phyloP scores from a whole-genome alignment of 2,113 vertebrate genomes.

The Hippocampus abdominalis region DNA sequence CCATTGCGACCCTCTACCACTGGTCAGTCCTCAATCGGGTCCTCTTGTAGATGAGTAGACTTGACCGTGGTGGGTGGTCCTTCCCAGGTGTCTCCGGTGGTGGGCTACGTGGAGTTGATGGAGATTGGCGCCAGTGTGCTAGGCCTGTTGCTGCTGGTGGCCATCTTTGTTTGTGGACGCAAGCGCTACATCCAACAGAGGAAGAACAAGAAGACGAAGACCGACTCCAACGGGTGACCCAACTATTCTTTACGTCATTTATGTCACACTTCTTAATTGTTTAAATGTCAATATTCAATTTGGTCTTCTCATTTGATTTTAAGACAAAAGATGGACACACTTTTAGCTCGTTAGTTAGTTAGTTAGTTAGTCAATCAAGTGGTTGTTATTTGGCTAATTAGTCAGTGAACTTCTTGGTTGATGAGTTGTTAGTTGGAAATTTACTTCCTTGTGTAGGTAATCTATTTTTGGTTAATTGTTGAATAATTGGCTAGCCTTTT shows the following conservation, averaged over 20 bases:
- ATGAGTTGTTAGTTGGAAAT: too few species aligned
- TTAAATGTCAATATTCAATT: neutral
- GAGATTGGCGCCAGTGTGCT: constrained; percentile 69
- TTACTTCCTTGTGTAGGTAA: too few species aligned
- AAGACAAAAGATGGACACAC: neutral
- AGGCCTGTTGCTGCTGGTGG: constrained; percentile 62
- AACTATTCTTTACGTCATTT: too few species aligned
- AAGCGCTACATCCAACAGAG: constrained; percentile 77
- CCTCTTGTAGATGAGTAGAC: too few species aligned
- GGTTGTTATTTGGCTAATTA: too few species aligned
- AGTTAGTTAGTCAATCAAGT: neutral
- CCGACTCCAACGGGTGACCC: constrained; percentile 81
- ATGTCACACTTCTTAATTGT: neutral
- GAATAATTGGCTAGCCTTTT: too few species aligned
- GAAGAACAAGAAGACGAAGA: constrained; percentile 81
- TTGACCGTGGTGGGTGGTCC: neutral
- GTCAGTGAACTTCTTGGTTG: too few species aligned
- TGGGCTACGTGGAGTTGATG: constrained; percentile 73
- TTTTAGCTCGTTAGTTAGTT: neutral
- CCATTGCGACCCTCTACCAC: constrained; percentile 63
- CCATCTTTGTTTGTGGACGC: constrained; percentile 62
- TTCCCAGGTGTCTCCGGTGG: constrained; percentile 23
- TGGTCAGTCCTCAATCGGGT: constrained; percentile 32
- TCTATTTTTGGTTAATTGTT: too few species aligned
- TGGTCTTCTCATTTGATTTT: neutral